These are phyloP conservation scores for Rhea pennata DNA, from an alignment of 2,113 vertebrate species.

Conservation along the genomic window DNA sequence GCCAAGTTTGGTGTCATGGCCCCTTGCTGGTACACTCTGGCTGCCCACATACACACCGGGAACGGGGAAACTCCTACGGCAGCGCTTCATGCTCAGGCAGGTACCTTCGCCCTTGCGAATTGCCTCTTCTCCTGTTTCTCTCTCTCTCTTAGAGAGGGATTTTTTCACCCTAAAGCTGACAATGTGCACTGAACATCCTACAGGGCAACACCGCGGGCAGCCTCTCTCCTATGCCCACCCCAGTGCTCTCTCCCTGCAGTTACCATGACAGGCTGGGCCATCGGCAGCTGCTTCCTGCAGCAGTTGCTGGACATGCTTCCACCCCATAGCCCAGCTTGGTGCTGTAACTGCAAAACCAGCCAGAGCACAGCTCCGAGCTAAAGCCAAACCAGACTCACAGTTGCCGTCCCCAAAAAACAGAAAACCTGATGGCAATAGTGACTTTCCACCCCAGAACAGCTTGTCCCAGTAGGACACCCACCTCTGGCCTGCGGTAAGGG, in stretches of 20 bases:
- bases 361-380: not conserved
- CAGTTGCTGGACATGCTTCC: not conserved
- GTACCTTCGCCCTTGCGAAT: not conserved
- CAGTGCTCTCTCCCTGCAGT: too few species aligned
- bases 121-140: not conserved
- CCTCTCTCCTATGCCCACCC: not conserved
- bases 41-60: not conserved
- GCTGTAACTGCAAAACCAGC: too few species aligned
- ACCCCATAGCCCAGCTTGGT: not conserved
- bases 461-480: conserved; percentile 57
- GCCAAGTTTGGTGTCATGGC: rapidly evolving
- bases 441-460: not conserved
- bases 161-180: rapidly evolving
- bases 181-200: not conserved
- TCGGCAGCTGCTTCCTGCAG: too few species aligned
- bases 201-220: not conserved
- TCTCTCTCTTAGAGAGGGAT: not conserved
- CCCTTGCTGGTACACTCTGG: not conserved
- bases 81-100: too few species aligned
- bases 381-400: not conserved
- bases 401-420: not conserved
- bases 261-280: not conserved
- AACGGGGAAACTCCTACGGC: not conserved
- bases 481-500: conserved; percentile 92
- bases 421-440: not conserved